These are phyloP conservation scores for Drosophila nigrodunni DNA, from an alignment of 1,140 invertebrate species.

Conservation along the genomic window DNA sequence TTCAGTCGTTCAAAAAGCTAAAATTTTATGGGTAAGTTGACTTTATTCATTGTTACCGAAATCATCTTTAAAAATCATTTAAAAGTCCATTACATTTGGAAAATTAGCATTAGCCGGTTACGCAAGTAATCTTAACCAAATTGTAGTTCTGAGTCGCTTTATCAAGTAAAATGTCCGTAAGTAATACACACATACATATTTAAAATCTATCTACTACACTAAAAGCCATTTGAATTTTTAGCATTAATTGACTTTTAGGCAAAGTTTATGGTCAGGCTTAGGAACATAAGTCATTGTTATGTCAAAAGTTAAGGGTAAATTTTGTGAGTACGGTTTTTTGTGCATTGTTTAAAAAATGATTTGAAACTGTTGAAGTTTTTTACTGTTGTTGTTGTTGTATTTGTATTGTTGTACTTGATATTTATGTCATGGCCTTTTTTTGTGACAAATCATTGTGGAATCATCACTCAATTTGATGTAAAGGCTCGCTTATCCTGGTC, in stretches of 20 bases:
- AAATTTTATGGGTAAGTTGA: too few relatives aligned
- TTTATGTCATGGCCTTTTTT: conserved; percentile 26
- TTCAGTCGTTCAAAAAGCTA: too few relatives aligned
- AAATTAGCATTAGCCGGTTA: too few relatives aligned
- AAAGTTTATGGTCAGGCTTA: not conserved
- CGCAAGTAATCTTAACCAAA: too few relatives aligned
- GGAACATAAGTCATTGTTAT: not conserved
- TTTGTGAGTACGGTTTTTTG: not conserved
- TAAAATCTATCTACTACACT: too few relatives aligned
- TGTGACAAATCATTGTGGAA: conserved; percentile 71
- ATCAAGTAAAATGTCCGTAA: too few relatives aligned
- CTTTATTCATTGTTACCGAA: too few relatives aligned
- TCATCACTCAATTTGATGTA: conserved; percentile 76
- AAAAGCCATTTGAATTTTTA: too few relatives aligned
- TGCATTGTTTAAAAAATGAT: conserved; percentile 7
- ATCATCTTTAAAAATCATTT: too few relatives aligned
- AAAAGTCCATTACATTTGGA: too few relatives aligned
- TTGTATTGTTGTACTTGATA: conserved; percentile 3
- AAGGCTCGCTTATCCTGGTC: conserved; percentile 60
- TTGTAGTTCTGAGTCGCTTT: too few relatives aligned
- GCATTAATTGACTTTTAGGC: not conserved
- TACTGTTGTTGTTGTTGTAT: not conserved
- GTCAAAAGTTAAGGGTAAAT: not conserved
- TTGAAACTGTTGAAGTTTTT: not conserved
- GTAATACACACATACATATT: too few relatives aligned